Base-by-base conservation (phyloP, 2,888 invertebrate species). In the Isotomurus palustris region DNA sequence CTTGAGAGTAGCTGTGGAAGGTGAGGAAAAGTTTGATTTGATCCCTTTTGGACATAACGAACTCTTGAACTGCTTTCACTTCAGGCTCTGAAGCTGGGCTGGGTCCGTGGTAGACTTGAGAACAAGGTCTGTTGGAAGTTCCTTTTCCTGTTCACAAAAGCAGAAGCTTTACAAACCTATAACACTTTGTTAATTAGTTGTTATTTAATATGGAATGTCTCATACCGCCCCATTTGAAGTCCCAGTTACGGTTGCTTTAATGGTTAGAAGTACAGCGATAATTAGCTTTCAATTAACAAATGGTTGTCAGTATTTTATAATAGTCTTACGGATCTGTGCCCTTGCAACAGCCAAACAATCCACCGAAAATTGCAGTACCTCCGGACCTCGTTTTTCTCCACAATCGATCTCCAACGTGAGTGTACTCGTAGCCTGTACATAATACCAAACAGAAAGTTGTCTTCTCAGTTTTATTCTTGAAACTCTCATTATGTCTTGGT, bases 1-100 rank as follows among this genome's bases (percentile, higher is more conserved):
- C 89, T 72, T 94, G 78, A 8, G 88, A 88, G 69, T 81, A 88
- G 17, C 88, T 85, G 72, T 91, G 91, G 62, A 89, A 77, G 0
- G 85, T 83, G 10, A 89, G 71, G 73, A 86, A 90, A 54, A 86
- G 75, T 52, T 83, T 79, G 22, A 83, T 77, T 4, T 79, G 74
- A 10, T 76, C 72, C 0, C 79, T 76, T 29, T 82, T 73, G 1
- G 78, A 74, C 1, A 78, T 70, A 35, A 87, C 72, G 63, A 83
- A 78, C 58, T 84, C 80, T 0, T 82, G 77, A 2, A 88, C 76
- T 27, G 89, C 86, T 63, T 78, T 76, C 0, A 89, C 83, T 75
- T 88, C 88, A 0, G 80, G 76, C 73, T 87, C 86, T 0, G 86
- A 86, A 74, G 84, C 84, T 2, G 84, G 73, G 0, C 69, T 66